phyloP scores from a whole-genome alignment of 2,797 vertebrate species.

The Pantherophis vulpinus region DNA sequence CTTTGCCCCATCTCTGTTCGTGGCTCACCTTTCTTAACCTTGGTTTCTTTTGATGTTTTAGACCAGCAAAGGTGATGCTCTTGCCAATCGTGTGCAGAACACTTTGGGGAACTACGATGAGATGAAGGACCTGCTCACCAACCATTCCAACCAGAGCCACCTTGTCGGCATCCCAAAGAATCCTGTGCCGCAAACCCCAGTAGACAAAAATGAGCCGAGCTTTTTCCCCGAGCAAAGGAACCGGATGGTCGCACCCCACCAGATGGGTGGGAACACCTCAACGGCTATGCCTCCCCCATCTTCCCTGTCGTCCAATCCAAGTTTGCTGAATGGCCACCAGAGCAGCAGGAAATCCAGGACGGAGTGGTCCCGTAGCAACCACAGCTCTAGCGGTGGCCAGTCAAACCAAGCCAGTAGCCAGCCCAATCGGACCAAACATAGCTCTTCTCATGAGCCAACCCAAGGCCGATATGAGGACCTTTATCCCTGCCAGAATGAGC shows the following conservation, averaged over 20 bases:
- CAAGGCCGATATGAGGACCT: constrained; percentile 83
- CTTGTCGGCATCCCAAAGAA: constrained; percentile 94
- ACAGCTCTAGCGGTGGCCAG: constrained; percentile 70
- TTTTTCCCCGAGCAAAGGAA: constrained; percentile 84
- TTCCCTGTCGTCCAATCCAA: constrained; percentile 72
- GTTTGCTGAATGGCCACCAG: constrained; percentile 78
- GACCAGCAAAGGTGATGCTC: constrained; percentile 91
- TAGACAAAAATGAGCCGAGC: constrained; percentile 78
- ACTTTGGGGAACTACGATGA: constrained; percentile 93
- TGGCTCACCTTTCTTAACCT: constrained; percentile 32
- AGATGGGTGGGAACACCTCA: constrained; percentile 62
- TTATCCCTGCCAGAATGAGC: constrained; percentile 82
- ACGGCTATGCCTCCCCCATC: constrained; percentile 80
- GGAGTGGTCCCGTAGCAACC: constrained; percentile 82
- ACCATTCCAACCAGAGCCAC: constrained; percentile 93
- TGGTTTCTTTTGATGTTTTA: constrained; percentile 67
- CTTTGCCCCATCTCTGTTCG: not conserved
- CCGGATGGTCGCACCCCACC: constrained; percentile 72
- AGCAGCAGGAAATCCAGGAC: constrained; percentile 82
- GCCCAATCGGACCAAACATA: constrained; percentile 78
- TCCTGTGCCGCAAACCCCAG: constrained; percentile 77
- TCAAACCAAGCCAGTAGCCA: constrained; percentile 69
- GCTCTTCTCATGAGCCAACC: constrained; percentile 78
- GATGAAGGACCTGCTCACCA: constrained; percentile 93
- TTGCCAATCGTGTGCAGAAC: constrained; percentile 91